phyloP scores from a whole-genome alignment of 2,888 invertebrate genomes.

The Hypselothyrea guttata region DNA sequence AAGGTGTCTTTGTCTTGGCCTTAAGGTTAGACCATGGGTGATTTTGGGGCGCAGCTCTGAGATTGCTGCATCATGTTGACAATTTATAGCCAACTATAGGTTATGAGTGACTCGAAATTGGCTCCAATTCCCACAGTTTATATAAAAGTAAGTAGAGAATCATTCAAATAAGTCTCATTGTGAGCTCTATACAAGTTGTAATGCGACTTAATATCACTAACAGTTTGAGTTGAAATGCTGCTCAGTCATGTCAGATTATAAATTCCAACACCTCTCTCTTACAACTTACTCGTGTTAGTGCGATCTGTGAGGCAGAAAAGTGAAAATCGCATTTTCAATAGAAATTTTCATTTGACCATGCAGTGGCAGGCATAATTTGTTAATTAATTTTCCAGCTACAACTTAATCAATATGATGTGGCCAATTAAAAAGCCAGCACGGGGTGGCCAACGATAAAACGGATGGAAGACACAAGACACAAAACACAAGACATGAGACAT shows the following conservation, averaged over 20 bases:
- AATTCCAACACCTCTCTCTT: constrained; percentile 38
- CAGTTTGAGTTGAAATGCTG: background rate
- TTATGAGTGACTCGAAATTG: constrained; percentile 2
- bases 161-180: too few relatives aligned
- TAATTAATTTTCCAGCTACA: constrained; percentile 78
- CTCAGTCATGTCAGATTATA: background rate
- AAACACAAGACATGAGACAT: constrained; percentile 12
- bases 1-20: constrained; percentile 31
- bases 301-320: constrained; percentile 63
- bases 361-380: constrained; percentile 73
- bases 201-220: too few relatives aligned
- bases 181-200: too few relatives aligned
- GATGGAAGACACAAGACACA: constrained; percentile 7
- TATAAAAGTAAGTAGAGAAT: too few relatives aligned
- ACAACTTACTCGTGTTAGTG: constrained; percentile 21
- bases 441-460: constrained; percentile 54
- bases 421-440: constrained; percentile 78
- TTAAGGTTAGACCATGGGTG: constrained; percentile 30
- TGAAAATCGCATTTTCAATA: constrained; percentile 67
- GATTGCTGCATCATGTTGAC: constrained; percentile 32
- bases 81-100: too few relatives aligned
- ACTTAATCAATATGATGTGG: constrained; percentile 79
- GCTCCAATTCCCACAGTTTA: background rate
- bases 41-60: constrained; percentile 42
- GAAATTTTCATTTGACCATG: constrained; percentile 69